Percentiles rank a stretch among this genome's conserved stretches.
Evolutionary conservation across 2,113 vertebrate species (phyloP).

Genomic region (Amazona vittata): DNA sequence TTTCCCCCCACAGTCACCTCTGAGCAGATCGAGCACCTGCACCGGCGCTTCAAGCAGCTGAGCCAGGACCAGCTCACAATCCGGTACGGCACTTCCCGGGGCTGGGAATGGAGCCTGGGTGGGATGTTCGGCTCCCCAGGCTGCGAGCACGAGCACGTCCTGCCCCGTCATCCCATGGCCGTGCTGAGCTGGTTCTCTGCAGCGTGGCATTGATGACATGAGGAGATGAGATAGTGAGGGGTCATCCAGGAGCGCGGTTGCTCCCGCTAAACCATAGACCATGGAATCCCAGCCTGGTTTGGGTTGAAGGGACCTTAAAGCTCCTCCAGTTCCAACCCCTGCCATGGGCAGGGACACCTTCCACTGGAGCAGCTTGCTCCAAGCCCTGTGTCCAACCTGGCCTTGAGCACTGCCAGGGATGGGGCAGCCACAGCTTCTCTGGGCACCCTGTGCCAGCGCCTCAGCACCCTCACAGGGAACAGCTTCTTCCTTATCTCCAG

Average conservation of each 20-base stretch:
- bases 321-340: background rate
- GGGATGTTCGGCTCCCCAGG: rapidly evolving
- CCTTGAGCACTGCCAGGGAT: too few species aligned
- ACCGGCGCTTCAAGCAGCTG: slow-evolving; percentile 85
- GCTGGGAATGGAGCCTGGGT: rapidly evolving
- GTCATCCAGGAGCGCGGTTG: rapidly evolving
- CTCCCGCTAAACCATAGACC: background rate
- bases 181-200: background rate
- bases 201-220: rapidly evolving
- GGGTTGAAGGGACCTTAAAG: background rate
- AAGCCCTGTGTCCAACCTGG: too few species aligned
- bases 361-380: background rate
- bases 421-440: too few species aligned
- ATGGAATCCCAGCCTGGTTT: background rate
- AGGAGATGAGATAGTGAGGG: rapidly evolving
- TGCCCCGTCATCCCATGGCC: rapidly evolving
- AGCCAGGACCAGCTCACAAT: slow-evolving; percentile 83
- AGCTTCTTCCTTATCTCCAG: background rate
- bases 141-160: rapidly evolving
- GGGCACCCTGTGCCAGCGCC: background rate
- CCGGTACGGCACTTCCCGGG: slow-evolving; percentile 71
- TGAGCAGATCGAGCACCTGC: slow-evolving; percentile 88
- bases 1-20: slow-evolving; percentile 79
- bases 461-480: background rate
- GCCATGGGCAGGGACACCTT: background rate